These are phyloP conservation scores for Loris lydekkerianus DNA, from an alignment of 2,797 vertebrate species.

Conservation along the genomic window DNA sequence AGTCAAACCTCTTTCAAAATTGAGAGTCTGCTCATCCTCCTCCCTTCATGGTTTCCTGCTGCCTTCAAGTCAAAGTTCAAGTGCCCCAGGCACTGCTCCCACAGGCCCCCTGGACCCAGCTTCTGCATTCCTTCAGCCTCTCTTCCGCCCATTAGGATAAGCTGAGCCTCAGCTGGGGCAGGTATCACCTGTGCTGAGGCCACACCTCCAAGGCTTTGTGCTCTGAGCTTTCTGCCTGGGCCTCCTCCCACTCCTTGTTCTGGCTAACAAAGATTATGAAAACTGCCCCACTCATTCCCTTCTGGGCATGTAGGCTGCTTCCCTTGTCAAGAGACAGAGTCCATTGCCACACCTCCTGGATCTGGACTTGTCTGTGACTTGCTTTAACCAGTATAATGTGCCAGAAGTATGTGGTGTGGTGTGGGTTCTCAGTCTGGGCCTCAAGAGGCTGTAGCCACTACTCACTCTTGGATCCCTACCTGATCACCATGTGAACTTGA, in stretches of 20 bases:
- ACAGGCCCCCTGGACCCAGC: neutral
- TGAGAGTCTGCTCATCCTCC: neutral
- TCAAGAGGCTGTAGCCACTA: neutral
- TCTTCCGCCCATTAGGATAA: too few species aligned
- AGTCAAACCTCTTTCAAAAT: neutral
- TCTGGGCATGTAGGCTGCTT: neutral
- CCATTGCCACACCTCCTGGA: neutral
- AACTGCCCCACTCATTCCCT: neutral
- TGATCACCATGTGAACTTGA: neutral
- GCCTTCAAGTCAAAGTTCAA: neutral
- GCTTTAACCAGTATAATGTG: neutral
- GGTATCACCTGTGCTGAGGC: neutral
- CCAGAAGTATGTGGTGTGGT: neutral
- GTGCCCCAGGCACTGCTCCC: neutral
- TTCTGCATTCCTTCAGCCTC: neutral
- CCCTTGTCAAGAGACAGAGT: neutral
- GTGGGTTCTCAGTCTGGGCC: neutral
- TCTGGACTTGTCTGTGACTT: neutral
- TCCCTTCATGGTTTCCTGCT: neutral
- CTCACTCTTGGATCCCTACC: neutral
- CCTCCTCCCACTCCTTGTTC: neutral
- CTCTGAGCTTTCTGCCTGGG: neutral
- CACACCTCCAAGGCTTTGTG: neutral
- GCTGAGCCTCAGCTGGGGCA: neutral
- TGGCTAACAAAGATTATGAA: neutral